Percentiles rank a stretch among this genome's conserved stretches.
phyloP scores from a whole-genome alignment of 92 coral and sea anemone species.

The Parazoanthus atlanticus region DNA sequence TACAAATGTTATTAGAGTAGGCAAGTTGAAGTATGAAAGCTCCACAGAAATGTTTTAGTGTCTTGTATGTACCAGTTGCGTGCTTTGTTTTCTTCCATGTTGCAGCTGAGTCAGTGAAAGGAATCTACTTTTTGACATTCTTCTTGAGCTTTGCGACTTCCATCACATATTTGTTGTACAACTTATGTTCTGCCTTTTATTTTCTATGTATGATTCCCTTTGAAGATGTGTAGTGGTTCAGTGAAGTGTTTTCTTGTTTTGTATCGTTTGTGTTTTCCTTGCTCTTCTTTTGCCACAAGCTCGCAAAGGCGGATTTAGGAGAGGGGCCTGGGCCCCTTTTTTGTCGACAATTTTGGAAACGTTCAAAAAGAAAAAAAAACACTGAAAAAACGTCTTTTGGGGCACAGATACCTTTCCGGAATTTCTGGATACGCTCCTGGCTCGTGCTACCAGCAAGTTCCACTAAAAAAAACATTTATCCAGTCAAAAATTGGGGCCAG shows the following conservation, averaged over 20 bases:
- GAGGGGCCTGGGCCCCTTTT: no score
- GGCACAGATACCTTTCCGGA: no score
- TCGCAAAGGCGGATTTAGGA: neutral
- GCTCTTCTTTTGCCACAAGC: neutral
- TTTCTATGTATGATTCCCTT: neutral
- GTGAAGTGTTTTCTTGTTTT: neutral
- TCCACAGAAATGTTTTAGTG: neutral
- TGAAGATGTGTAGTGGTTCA: neutral
- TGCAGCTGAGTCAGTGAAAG: neutral
- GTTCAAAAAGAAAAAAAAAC: no score
- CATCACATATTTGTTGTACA: neutral
- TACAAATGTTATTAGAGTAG: no score
- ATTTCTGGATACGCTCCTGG: no score
- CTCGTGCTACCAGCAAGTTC: neutral
- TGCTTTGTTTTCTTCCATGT: neutral
- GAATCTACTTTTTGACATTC: neutral
- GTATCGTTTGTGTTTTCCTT: neutral
- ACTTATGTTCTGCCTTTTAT: no score
- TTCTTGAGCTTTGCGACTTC: neutral
- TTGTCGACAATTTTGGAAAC: no score
- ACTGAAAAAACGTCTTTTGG: no score
- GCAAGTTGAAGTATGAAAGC: neutral
- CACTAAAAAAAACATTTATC: neutral
- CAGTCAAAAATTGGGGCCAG: no score
- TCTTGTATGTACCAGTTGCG: neutral